Conservation (phyloP, 2,797 vertebrate genomes). For the Crotalus adamanteus region DNA sequence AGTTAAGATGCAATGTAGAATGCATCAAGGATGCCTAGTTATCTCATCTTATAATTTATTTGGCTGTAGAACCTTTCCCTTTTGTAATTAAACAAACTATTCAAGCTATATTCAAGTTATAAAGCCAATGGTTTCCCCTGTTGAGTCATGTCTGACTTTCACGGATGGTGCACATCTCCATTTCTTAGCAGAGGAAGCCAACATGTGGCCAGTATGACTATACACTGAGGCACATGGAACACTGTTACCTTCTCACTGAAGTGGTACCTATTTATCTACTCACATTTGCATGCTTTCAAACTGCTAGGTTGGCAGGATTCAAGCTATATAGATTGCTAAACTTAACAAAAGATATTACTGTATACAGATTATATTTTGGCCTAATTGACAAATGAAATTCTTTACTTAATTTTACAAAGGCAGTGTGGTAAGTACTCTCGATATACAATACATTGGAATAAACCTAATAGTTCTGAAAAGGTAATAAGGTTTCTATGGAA, state of each 20-base stretch:
- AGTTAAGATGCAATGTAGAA: not conserved
- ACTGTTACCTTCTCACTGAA: not conserved
- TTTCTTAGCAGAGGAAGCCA: not conserved
- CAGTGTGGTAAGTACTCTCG: not conserved
- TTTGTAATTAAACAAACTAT: not conserved
- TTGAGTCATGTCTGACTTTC: not conserved
- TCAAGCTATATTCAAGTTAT: not conserved
- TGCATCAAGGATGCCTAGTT: not conserved
- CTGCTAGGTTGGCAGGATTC: not conserved
- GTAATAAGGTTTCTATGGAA: not conserved
- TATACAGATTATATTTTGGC: not conserved
- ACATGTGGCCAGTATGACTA: not conserved
- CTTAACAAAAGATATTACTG: not conserved
- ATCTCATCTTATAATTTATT: not conserved
- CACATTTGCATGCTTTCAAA: not conserved
- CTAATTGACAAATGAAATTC: not conserved
- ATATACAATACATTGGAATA: not conserved
- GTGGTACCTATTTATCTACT: not conserved
- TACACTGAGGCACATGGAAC: not conserved
- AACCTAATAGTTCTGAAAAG: not conserved
- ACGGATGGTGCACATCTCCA: not conserved
- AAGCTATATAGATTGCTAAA: not conserved
- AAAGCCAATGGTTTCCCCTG: not conserved
- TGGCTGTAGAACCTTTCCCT: not conserved
- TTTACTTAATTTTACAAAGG: not conserved